A percentile compares a stretch with the other conserved stretches of the same genome.
Evolutionary conservation across 2,888 invertebrate species (phyloP).

Genomic region (Neoitamus cyanurus): DNA sequence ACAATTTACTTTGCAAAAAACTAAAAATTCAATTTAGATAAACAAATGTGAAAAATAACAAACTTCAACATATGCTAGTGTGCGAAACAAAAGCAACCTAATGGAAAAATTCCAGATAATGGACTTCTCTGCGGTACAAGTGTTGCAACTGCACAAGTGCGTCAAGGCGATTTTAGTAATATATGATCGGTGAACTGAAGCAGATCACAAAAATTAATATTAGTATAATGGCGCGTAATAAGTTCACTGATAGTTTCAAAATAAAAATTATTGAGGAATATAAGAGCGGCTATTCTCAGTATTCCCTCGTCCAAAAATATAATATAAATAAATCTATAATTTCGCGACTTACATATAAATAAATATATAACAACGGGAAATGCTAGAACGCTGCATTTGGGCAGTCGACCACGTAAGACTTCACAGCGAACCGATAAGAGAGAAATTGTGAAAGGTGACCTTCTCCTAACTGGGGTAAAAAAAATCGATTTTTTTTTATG

Average conservation of each 20-base stretch:
- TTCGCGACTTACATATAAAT: constrained; percentile 31
- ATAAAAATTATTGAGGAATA: constrained; percentile 3
- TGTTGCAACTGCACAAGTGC: no score
- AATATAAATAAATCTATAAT: constrained; percentile 15
- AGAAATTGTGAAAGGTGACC: no score
- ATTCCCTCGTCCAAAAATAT: not conserved
- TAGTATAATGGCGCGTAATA: not conserved
- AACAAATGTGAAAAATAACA: not conserved
- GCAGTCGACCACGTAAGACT: constrained; percentile 37
- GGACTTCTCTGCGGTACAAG: no score
- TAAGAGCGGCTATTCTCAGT: not conserved
- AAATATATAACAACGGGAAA: constrained; percentile 25
- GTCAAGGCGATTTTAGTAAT: not conserved
- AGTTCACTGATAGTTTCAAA: not conserved
- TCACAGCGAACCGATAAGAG: not conserved
- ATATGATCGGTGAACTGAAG: not conserved
- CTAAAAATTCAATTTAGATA: not conserved
- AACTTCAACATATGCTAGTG: not conserved
- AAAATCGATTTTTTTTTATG: no score
- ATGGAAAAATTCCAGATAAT: no score
- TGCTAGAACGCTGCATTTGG: constrained; percentile 11
- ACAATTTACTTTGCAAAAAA: not conserved
- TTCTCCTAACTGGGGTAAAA: no score
- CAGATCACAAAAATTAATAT: not conserved
- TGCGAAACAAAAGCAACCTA: constrained; percentile 28